Conservation (phyloP, 2,888 invertebrate genomes). For the Agonopterix heracliana region DNA sequence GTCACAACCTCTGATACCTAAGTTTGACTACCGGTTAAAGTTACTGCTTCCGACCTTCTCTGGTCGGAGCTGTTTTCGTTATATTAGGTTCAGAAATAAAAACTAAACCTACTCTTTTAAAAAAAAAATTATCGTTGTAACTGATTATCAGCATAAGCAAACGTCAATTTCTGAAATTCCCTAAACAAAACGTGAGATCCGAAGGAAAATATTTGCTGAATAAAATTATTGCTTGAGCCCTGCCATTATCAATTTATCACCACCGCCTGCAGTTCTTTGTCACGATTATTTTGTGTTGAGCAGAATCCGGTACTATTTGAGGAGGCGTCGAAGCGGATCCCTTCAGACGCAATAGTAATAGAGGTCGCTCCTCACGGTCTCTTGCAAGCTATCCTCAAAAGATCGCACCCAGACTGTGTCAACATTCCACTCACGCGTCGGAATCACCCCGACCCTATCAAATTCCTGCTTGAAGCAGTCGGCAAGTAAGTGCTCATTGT, state of each 20-base stretch:
- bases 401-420: conserved; percentile 78
- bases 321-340: conserved; percentile 83
- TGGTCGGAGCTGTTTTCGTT: no score
- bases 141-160: no score
- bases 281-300: neutral
- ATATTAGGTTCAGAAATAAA: no score
- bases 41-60: no score
- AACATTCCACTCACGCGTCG: conserved; percentile 83
- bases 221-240: neutral
- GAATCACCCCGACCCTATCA: conserved; percentile 73
- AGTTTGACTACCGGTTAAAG: no score
- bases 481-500: conserved; percentile 43
- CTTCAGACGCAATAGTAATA: conserved; percentile 83
- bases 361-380: conserved; percentile 92
- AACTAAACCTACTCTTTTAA: no score
- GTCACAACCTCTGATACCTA: no score
- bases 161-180: no score
- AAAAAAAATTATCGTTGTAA: no score
- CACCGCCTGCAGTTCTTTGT: neutral
- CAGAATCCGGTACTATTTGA: conserved; percentile 80
- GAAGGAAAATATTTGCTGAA: conserved; percentile 1
- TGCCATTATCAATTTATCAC: neutral
- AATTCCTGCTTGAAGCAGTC: conserved; percentile 70
- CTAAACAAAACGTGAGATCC: no score
- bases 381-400: conserved; percentile 86